These are phyloP conservation scores for Lytechinus pictus DNA, from an alignment of 35 echinoderm and acorn worm genomes.

Conservation along the genomic window DNA sequence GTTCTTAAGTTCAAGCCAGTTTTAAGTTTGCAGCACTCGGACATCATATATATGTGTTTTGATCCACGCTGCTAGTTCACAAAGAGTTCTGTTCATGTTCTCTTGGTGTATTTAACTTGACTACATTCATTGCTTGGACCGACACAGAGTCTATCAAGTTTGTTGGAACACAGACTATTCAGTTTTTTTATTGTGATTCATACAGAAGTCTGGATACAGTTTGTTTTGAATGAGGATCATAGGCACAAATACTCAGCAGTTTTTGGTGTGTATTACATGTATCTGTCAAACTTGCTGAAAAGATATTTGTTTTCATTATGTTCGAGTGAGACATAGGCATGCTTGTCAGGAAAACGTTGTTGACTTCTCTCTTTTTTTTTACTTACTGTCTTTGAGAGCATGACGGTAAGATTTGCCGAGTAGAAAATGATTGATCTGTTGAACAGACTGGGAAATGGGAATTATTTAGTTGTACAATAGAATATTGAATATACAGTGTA, in stretches of 20 bases:
- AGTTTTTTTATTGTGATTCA: not conserved
- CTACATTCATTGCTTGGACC: not conserved
- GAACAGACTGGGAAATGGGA: no score
- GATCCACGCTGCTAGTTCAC: no score
- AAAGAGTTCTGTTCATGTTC: not conserved
- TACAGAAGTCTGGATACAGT: not conserved
- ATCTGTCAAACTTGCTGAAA: not conserved
- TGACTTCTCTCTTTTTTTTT: no score
- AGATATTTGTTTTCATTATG: not conserved
- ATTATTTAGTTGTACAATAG: no score
- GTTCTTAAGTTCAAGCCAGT: not conserved
- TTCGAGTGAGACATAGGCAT: no score
- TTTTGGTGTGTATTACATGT: slow-evolving; percentile 20
- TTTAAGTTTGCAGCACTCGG: not conserved
- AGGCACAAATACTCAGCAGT: not conserved
- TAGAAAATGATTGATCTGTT: no score
- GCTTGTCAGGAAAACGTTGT: no score
- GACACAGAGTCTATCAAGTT: not conserved
- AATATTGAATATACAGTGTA: no score
- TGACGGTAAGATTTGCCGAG: no score
- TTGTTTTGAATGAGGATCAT: not conserved
- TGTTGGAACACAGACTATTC: not conserved
- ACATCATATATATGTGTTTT: not conserved
- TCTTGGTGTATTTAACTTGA: not conserved
- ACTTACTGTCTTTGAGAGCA: no score